A percentile compares a stretch with the other conserved stretches of the same genome.
phyloP scores from a whole-genome alignment of 2,888 invertebrate species.

The Idaea straminata region DNA sequence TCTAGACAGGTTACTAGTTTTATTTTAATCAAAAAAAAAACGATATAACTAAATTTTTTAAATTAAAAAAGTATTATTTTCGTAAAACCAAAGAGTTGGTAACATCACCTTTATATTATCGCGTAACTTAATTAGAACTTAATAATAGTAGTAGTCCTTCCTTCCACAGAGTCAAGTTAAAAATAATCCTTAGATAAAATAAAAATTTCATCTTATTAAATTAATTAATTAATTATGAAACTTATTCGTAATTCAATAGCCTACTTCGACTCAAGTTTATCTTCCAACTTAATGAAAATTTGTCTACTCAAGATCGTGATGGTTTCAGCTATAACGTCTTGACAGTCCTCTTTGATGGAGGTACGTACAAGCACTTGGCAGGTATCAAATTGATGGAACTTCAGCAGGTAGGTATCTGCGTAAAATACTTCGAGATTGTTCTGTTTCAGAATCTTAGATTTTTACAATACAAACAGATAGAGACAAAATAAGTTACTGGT shows the following conservation, averaged over 20 bases:
- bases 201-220: not conserved
- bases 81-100: too few relatives aligned
- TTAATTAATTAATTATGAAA: conserved; percentile 15
- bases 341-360: conserved; percentile 34
- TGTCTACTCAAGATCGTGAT: conserved; percentile 39
- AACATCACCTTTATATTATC: too few relatives aligned
- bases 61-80: too few relatives aligned
- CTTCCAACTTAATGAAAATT: conserved; percentile 46
- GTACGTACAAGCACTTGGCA: conserved; percentile 36
- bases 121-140: too few relatives aligned
- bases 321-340: conserved; percentile 33
- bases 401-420: conserved; percentile 11
- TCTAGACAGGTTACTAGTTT: too few relatives aligned
- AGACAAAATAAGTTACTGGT: too few relatives aligned
- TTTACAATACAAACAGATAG: not conserved
- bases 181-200: not conserved
- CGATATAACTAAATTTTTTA: too few relatives aligned
- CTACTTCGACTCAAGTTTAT: conserved; percentile 26
- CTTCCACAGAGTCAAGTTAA: conserved; percentile 1
- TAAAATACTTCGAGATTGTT: conserved; percentile 7
- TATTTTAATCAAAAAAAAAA: too few relatives aligned
- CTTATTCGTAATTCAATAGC: conserved; percentile 17
- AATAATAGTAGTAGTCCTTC: not conserved
- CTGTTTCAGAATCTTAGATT: not conserved
- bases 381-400: conserved; percentile 38